Evolutionary conservation across 2,888 invertebrate species (phyloP), one percentile per base, ranked within the genome.

Genomic region (Eupithecia exiguata): DNA sequence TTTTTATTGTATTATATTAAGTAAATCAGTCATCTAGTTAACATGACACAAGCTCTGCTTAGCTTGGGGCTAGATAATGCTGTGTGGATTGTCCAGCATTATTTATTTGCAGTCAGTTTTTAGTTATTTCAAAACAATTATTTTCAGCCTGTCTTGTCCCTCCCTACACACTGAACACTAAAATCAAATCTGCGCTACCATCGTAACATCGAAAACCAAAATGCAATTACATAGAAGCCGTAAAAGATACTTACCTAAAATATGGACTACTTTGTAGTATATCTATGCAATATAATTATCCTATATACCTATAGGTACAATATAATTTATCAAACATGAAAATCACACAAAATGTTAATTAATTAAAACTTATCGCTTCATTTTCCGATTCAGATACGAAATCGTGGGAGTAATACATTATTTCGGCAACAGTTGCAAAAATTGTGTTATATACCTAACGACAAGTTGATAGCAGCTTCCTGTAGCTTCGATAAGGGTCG

Each of bases 371-470:
- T 82, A 81, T 75, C 76, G 69, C 78, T 74, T 77, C 80, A 82
- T 78, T 81, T 78, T 77, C 74, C 70, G 66, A 79, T 76, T 77
- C 78, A 83, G 87, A 88, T 87, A 88, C 75, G 74, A 83, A 81
- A 84, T 84, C 87, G 91, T 92, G 90, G 91, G 88, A 89, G 92
- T 92, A 84, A 86, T 84, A 87, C 66, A 89, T 90, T 90, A 93
- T 93, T 94, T 94, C 94, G 94, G 94, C 94, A 94, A 94, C 88
- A 87, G 92, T 94, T 94, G 94, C 94, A 94, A 94, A 94, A 94
- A 94, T 91, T 92, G 86, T 92, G 89, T 91, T 92, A 90, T 86
- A 86, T 91, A 90, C 89, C 89, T 88, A 92, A 89, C 93, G 92
- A 91, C 92, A 92, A 91, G 87, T 91, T 91, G 94, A 94, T 94